Percentiles rank a stretch among this genome's conserved stretches.
Evolutionary conservation across 1,140 invertebrate species (phyloP).

Genomic region (Drosophila rufa): DNA sequence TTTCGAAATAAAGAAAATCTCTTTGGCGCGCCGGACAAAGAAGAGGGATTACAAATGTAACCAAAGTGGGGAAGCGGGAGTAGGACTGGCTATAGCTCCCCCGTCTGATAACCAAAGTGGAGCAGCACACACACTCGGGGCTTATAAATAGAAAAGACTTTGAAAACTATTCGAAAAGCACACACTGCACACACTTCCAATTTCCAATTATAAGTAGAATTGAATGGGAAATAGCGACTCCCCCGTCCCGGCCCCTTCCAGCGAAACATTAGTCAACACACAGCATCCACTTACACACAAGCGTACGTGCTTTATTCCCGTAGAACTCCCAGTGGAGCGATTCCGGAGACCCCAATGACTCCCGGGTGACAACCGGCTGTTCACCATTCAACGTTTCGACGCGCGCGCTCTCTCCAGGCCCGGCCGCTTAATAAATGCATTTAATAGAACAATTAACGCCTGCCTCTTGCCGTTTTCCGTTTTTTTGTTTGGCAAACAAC

Average conservation of each 20-base stretch:
- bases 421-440: constrained; percentile 19
- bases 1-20: constrained; percentile 30
- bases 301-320: constrained; percentile 17
- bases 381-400: constrained; percentile 12
- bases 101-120: constrained; percentile 37
- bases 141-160: constrained; percentile 37
- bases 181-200: constrained; percentile 3
- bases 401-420: constrained; percentile 16
- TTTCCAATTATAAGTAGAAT: constrained; percentile 31
- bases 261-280: constrained; percentile 1
- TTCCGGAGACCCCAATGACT: constrained; percentile 25
- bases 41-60: constrained; percentile 16
- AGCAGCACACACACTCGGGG: constrained; percentile 26
- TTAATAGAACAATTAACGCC: constrained; percentile 29
- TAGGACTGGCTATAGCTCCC: not conserved
- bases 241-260: not conserved
- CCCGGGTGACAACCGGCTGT: constrained; percentile 16
- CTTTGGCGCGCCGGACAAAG: constrained; percentile 40
- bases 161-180: not conserved
- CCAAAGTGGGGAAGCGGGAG: not conserved
- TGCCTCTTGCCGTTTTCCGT: not conserved
- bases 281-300: constrained; percentile 24
- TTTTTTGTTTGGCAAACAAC: constrained; percentile 31
- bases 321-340: constrained; percentile 26
- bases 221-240: constrained; percentile 9